Base-by-base conservation (phyloP, 2,888 invertebrate genomes). In the Xiphydria camelus region DNA sequence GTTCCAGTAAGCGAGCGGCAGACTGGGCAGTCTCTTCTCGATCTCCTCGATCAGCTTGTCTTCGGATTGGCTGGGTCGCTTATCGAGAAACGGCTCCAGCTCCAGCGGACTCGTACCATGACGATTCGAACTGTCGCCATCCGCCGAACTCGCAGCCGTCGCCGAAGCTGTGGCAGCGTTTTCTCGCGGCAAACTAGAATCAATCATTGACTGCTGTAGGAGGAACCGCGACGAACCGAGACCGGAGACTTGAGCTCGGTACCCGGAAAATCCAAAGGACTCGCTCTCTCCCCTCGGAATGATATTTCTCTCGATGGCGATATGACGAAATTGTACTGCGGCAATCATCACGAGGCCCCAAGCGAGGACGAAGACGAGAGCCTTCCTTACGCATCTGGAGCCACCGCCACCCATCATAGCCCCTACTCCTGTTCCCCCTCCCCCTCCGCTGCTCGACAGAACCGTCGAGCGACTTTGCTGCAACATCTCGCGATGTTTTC, bases 1-100 rank as follows among this genome's bases (percentile, higher is more conserved):
- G 70, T 86, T 87, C 91, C 92, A 93, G 75, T 91, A 92, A 45
- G 85, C 84, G 35, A 92, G 85, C 3, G 94, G 94, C 26, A 94
- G 79, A 58, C 89, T 92, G 4, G 93, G 92, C 68, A 92, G 82
- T 25, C 87, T 82, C 9, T 85, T 82, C 73, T 90, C 89, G 44
- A 91, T 87, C 68, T 91, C 89, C 45, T 83, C 84, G 39, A 89
- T 85, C 54, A 89, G 79, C 70, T 87, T 84, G 43, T 87, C 88
- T 70, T 93, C 92, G 39, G 83, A 79, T 32, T 80, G 75, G n/a
- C 77, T 77, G 0, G 82, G 82, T 29, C 82, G 79, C 51, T 80
- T 81, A 69, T 85, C 85, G 19, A 85, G 75, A 46, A 79, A 76
- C 0, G 84, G 84, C 56, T 84, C 83, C 51, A 80, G 68, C 18